These are phyloP conservation scores for Antrozous pallidus DNA, from an alignment of 2,797 vertebrate species.

Conservation along the genomic window DNA sequence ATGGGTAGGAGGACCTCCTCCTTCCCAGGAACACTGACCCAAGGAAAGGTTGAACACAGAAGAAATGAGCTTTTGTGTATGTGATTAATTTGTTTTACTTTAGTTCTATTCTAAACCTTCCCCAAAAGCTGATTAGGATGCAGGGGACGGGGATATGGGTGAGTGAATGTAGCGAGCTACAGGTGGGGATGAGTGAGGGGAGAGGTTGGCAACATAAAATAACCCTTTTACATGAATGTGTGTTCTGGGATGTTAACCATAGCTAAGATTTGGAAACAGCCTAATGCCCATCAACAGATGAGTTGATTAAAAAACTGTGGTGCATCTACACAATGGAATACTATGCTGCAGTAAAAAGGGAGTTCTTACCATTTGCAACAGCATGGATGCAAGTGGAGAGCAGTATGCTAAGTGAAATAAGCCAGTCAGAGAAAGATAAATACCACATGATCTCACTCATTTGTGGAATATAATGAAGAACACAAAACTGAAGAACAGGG, in stretches of 20 bases:
- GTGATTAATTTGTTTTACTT: not conserved
- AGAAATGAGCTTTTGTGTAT: not conserved
- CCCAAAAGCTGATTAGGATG: not conserved
- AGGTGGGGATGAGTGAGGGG: not conserved
- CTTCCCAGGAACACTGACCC: not conserved
- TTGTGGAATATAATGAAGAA: too few relatives aligned
- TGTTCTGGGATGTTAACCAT: not conserved
- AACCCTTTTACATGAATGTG: constrained; percentile 24
- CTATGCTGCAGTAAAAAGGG: too few relatives aligned
- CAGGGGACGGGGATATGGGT: not conserved
- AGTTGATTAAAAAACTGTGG: too few relatives aligned
- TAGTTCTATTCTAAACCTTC: not conserved
- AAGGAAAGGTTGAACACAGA: not conserved
- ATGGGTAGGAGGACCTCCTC: not conserved
- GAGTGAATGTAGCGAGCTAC: not conserved
- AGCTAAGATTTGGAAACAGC: too few relatives aligned
- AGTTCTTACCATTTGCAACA: too few relatives aligned
- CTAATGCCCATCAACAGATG: too few relatives aligned
- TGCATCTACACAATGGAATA: too few relatives aligned
- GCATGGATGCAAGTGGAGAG: too few relatives aligned
- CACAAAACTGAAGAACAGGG: too few relatives aligned
- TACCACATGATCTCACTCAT: too few relatives aligned
- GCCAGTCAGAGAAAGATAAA: too few relatives aligned
- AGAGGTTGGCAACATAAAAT: not conserved
- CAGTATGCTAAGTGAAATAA: too few relatives aligned